Percentiles rank a stretch among this genome's conserved stretches.
These are phyloP conservation scores for Gasterosteus aculeatus DNA, from an alignment of 2,113 vertebrate genomes.

Conservation along the genomic window DNA sequence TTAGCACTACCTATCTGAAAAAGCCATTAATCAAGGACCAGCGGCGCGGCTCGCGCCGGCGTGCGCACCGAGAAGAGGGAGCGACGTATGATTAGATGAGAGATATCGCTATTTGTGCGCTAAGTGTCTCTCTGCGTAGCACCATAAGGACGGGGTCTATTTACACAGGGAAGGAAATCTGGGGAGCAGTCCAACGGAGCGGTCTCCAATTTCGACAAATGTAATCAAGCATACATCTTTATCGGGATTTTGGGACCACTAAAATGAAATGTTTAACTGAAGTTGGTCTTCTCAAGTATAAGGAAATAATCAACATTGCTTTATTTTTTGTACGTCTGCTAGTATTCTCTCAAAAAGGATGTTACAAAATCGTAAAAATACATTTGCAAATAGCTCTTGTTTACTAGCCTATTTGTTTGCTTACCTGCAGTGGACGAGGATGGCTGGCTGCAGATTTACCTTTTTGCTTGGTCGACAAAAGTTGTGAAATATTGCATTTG, in stretches of 20 bases:
- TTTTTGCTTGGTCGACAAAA: neutral
- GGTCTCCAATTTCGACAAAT: conserved; percentile 22
- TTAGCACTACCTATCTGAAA: conserved; percentile 77
- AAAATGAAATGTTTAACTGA: neutral
- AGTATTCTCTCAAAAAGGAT: neutral
- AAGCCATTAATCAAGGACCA: conserved; percentile 77
- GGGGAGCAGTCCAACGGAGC: neutral
- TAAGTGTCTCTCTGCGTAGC: conserved; percentile 40
- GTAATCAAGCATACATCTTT: conserved; percentile 7
- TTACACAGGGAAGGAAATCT: conserved; percentile 27
- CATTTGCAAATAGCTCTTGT: neutral
- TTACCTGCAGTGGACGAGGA: no score
- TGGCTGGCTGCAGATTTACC: neutral
- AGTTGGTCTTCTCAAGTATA: neutral
- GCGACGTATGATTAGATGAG: conserved; percentile 64
- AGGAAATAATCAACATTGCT: neutral
- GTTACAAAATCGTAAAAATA: neutral
- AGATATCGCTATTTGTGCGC: conserved; percentile 64
- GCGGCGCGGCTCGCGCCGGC: conserved; percentile 61
- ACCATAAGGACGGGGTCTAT: conserved; percentile 32
- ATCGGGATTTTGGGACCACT: neutral
- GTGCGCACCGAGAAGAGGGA: conserved; percentile 59
- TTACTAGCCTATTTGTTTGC: neutral
- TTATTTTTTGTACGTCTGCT: neutral
- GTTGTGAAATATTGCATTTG: neutral